These are phyloP conservation scores for Hyphantria cunea DNA, from an alignment of 1,140 invertebrate species.

Conservation along the genomic window DNA sequence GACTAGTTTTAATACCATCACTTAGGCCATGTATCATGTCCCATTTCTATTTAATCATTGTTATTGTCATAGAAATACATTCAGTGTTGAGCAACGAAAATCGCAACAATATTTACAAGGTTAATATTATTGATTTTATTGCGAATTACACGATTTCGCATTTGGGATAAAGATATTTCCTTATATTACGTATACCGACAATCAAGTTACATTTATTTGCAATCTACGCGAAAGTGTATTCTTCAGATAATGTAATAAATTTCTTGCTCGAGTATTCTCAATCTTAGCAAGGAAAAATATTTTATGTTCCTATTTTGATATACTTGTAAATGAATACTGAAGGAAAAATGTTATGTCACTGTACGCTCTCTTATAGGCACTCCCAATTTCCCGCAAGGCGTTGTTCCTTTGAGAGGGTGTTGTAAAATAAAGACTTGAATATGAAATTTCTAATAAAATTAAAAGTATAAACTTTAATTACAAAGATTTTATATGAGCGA, in stretches of 20 bases:
- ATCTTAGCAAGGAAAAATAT: slow-evolving; percentile 16
- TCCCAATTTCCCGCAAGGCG: slow-evolving; percentile 2
- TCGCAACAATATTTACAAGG: neutral
- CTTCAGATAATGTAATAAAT: slow-evolving; percentile 16
- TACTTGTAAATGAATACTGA: slow-evolving; percentile 11
- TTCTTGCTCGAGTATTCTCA: slow-evolving; percentile 10
- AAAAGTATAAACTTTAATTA: neutral
- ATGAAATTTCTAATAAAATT: neutral
- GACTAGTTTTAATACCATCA: no score
- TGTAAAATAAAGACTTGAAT: neutral
- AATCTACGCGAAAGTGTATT: slow-evolving; percentile 3
- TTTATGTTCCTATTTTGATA: slow-evolving; percentile 17
- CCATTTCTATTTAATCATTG: neutral
- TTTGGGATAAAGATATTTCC: neutral
- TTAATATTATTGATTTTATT: neutral
- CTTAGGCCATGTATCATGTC: neutral
- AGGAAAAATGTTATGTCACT: slow-evolving; percentile 13
- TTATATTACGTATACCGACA: neutral
- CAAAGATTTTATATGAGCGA: neutral
- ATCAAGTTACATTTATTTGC: slow-evolving; percentile 1
- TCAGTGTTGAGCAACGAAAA: neutral
- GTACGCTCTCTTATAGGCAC: neutral
- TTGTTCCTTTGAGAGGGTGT: neutral
- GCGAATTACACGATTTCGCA: neutral
- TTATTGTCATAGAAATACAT: neutral